phyloP scores from a whole-genome alignment of 2,797 vertebrate genomes.

The Danio kyathit region DNA sequence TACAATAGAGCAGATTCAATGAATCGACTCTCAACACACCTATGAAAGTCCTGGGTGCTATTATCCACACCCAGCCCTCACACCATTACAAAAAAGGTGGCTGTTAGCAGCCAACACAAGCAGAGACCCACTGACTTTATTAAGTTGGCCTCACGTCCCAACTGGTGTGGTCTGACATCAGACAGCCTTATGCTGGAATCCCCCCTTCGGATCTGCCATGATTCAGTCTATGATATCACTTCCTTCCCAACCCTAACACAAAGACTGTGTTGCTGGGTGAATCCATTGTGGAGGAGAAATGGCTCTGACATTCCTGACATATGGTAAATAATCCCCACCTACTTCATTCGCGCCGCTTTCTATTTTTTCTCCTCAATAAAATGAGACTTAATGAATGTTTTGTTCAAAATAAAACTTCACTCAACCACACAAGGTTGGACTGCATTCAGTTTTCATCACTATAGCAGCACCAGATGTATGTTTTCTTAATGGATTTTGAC shows the following conservation, averaged over 20 bases:
- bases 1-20: conserved; percentile 46
- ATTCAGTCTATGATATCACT: conserved; percentile 77
- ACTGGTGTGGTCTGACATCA: conserved; percentile 71
- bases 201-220: conserved; percentile 64
- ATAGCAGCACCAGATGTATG: conserved; percentile 46
- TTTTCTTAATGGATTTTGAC: conserved; percentile 47
- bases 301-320: conserved; percentile 75
- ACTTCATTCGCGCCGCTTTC: conserved; percentile 66
- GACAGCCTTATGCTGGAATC: conserved; percentile 67
- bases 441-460: conserved; percentile 10
- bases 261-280: conserved; percentile 77
- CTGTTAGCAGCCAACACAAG: conserved; percentile 43
- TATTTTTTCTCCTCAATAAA: conserved; percentile 31
- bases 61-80: conserved; percentile 35
- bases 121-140: conserved; percentile 47
- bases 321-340: conserved; percentile 74
- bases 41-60: conserved; percentile 26
- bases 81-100: conserved; percentile 50
- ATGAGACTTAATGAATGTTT: conserved; percentile 32
- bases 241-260: conserved; percentile 76
- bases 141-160: conserved; percentile 45
- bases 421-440: conserved; percentile 17
- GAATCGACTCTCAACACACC: conserved; percentile 27
- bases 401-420: conserved; percentile 10
- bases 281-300: conserved; percentile 64